Conservation (phyloP, 1,140 invertebrate species). For the Drosophila erecta region DNA sequence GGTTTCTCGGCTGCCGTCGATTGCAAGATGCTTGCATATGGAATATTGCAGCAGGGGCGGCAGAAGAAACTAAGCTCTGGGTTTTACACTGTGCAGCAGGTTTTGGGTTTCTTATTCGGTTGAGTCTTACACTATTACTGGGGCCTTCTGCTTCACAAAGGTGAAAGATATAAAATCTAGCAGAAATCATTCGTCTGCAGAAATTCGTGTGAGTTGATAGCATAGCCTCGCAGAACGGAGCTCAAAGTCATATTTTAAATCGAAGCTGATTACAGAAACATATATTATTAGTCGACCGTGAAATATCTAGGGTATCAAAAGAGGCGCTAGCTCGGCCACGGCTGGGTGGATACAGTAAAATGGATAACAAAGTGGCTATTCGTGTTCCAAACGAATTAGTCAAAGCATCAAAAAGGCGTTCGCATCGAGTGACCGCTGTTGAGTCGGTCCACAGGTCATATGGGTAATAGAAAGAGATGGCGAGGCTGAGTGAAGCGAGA, state of each 20-base stretch:
- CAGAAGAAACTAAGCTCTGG: constrained; percentile 3
- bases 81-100: neutral
- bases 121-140: too few species aligned
- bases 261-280: constrained; percentile 15
- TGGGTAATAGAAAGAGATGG: constrained; percentile 3
- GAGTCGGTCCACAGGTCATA: neutral
- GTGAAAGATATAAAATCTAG: too few species aligned
- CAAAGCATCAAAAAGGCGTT: constrained; percentile 43
- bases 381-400: constrained; percentile 75
- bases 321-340: constrained; percentile 41
- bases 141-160: too few species aligned
- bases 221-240: neutral
- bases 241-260: constrained; percentile 6
- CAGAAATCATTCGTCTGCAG: too few species aligned
- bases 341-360: constrained; percentile 30
- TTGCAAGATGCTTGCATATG: constrained; percentile 56
- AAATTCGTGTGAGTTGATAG: neutral
- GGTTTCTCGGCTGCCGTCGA: constrained; percentile 27
- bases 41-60: constrained; percentile 35
- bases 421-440: constrained; percentile 11
- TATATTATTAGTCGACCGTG: neutral
- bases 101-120: neutral
- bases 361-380: constrained; percentile 37
- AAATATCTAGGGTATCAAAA: constrained; percentile 28
- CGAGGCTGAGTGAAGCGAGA: neutral